Conservation (phyloP, 1,140 invertebrate species). For the Drosophila repletoides region DNA sequence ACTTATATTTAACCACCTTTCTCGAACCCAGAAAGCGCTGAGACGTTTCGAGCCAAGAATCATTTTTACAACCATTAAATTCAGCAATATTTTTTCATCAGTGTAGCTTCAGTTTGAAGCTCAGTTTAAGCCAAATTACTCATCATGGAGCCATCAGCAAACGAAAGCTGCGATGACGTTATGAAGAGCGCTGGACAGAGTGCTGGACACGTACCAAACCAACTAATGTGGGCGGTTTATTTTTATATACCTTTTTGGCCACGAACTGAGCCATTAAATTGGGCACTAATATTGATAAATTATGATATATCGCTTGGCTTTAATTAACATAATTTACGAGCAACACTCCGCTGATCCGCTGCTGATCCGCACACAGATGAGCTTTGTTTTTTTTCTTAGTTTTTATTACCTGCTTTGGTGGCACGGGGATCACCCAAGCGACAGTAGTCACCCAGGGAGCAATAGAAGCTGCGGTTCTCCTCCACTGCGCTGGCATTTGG, state of each 20-base stretch:
- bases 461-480: conserved; percentile 89
- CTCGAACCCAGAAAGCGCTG: too few relatives aligned
- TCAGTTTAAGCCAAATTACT: conserved; percentile 6
- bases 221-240: conserved; percentile 51
- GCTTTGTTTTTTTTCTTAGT: too few relatives aligned
- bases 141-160: conserved; percentile 11
- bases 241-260: conserved; percentile 49
- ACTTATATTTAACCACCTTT: too few relatives aligned
- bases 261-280: conserved; percentile 20
- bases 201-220: background rate
- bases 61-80: too few relatives aligned
- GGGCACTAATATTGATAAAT: conserved; percentile 75
- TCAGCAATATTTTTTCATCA: background rate
- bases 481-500: conserved; percentile 86
- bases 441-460: conserved; percentile 88
- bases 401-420: conserved; percentile 89
- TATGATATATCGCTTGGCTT: conserved; percentile 62
- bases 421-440: conserved; percentile 89
- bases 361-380: background rate
- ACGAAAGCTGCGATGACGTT: conserved; percentile 46
- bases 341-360: background rate
- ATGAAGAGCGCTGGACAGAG: conserved; percentile 9
- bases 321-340: conserved; percentile 59
- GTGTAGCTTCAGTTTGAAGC: too few relatives aligned
- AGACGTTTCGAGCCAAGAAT: too few relatives aligned